Base-by-base conservation (phyloP, 2,888 invertebrate genomes). In the Desoria tigrina region DNA sequence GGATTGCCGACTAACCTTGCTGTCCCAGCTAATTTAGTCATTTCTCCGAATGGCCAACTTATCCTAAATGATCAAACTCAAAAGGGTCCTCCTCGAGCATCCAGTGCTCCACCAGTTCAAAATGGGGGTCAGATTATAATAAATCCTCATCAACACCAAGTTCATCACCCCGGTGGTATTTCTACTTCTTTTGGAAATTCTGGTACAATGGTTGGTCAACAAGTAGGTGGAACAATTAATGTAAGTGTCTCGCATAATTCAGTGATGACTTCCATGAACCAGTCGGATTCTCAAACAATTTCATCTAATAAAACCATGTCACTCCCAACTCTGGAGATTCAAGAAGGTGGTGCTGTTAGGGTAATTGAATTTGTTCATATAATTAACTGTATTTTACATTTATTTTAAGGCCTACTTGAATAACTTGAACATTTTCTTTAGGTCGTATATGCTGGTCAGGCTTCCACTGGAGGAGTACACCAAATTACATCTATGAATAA, bases 71-170 rank as follows among this genome's bases (percentile, higher is more conserved):
- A 74, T 45, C 73, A 76, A 32, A 56, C 16, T 26, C 42, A 54
- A 3, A 71, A 68, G 77, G 86, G 86, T 61, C 87, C 89, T 7
- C 91, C 92, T 1, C 84, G 92, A 60, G 91, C 92, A 1, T 90
- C 91, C 0, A 92, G 91, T 79, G 92, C 92, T 1, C 92, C 91
- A 16, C 90, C 92, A 14, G 84, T 87, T 55, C 84, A 85, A 66
- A 75, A 26, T 3, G 57, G 62, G 14, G 55, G 69, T 37, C 51
- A 45, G 45, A 49, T 58, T 16, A 24, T 58, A 9, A 42, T 57
- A 3, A 57, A 14, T 57, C 14, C 24, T 45, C 24, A 42, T 4
- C 24, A 58, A 14, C 56, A 57, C 21, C 51, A 51, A 24, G 21
- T 32, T 28, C 11, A 14, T 23, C 51, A 23, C 6, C n/a, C n/a